Percentiles rank a stretch among this genome's conserved stretches.
Evolutionary conservation across 2,797 vertebrate species (phyloP).

Genomic region (Taenioides sp.): DNA sequence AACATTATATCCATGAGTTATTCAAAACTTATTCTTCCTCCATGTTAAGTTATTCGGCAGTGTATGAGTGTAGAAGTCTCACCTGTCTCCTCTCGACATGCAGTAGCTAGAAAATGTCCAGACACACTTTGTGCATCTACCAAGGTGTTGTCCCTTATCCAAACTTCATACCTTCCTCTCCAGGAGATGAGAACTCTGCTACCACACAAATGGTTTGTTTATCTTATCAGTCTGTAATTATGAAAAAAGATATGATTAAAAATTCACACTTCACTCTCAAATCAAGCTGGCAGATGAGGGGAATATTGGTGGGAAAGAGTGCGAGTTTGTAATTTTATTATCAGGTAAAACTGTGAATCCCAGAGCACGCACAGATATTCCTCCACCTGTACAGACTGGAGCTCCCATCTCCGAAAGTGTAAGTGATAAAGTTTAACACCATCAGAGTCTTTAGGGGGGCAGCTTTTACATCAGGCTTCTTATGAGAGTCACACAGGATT

Average conservation of each 20-base stretch:
- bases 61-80: conserved; percentile 39
- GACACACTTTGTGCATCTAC: conserved; percentile 86
- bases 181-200: conserved; percentile 25
- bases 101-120: conserved; percentile 85
- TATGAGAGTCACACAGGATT: conserved; percentile 41
- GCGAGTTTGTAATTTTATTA: conserved; percentile 59
- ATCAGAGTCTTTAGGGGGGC: conserved; percentile 55
- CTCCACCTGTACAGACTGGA: conserved; percentile 63
- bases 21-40: conserved; percentile 2
- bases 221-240: conserved; percentile 9
- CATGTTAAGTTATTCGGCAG: neutral
- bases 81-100: conserved; percentile 88
- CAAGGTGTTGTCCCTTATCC: conserved; percentile 84
- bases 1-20: conserved; percentile 1
- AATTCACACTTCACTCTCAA: conserved; percentile 5
- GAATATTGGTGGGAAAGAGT: conserved; percentile 6
- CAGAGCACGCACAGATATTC: conserved; percentile 55
- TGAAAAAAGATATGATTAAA: conserved; percentile 14
- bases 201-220: conserved; percentile 7
- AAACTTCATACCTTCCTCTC: conserved; percentile 65
- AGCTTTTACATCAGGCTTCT: conserved; percentile 57
- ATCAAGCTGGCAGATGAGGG: conserved; percentile 9
- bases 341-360: conserved; percentile 74
- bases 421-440: conserved; percentile 73
- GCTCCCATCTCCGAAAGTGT: conserved; percentile 64